Percentiles rank a stretch among this genome's conserved stretches.
phyloP scores from a whole-genome alignment of 2,797 vertebrate genomes.

The Scleropages formosus region DNA sequence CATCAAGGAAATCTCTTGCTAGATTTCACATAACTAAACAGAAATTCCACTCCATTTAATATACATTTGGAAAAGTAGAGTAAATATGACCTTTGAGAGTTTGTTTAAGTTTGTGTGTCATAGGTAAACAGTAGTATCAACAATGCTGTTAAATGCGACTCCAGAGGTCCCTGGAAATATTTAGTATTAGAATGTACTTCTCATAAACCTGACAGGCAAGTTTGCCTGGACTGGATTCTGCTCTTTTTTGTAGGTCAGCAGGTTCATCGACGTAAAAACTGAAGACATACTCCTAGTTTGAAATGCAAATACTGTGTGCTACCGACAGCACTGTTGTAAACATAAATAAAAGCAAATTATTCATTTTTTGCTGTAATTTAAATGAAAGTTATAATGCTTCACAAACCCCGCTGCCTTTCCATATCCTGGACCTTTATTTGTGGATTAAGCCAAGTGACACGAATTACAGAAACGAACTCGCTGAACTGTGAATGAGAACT shows the following conservation, averaged over 20 bases:
- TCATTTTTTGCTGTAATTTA: neutral
- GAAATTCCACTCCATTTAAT: too few relatives aligned
- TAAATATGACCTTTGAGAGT: too few relatives aligned
- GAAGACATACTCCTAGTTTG: neutral
- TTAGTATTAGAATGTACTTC: slow-evolving; percentile 14
- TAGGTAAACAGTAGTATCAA: neutral
- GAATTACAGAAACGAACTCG: too few relatives aligned
- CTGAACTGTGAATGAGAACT: too few relatives aligned
- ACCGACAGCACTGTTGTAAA: neutral
- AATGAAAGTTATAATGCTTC: neutral
- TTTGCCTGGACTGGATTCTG: slow-evolving; percentile 20
- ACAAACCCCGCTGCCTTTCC: too few relatives aligned
- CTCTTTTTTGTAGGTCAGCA: slow-evolving; percentile 20
- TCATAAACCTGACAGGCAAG: slow-evolving; percentile 28
- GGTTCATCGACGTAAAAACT: neutral
- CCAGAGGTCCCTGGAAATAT: slow-evolving; percentile 6
- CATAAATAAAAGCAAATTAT: too few relatives aligned
- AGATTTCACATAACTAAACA: too few relatives aligned
- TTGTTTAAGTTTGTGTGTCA: too few relatives aligned
- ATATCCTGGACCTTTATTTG: too few relatives aligned
- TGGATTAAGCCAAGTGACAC: too few relatives aligned
- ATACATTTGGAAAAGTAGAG: too few relatives aligned
- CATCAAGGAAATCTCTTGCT: too few relatives aligned
- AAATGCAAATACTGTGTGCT: neutral
- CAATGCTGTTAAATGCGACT: neutral